Base-by-base conservation (phyloP, 2,113 vertebrate species). In the Chelonoidis abingdonii region DNA sequence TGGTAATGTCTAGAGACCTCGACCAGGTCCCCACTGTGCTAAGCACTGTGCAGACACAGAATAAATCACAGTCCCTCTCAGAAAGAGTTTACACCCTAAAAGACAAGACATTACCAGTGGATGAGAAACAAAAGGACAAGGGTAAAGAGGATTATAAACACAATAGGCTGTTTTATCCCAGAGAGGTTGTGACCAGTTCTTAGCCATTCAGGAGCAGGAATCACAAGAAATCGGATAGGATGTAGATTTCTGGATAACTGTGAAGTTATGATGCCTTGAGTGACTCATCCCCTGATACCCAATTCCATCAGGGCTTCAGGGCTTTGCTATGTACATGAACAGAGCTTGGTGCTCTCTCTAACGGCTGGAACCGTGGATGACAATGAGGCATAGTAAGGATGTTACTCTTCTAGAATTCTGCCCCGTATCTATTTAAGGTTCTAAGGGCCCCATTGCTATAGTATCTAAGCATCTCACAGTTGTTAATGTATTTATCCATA, bases 351-450 rank as follows among this genome's bases (percentile, higher is more conserved):
- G 57, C 11, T 59, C 27, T 59, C 57, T 59, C 57, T 59, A 13
- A 59, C 12, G 27, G 57, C n/a, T 72, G 65, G n/a, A 38, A n/a
- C n/a, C 21, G n/a, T 72, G 19, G 65, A 38, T 65, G 10, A 92
- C 44, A 92, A 62, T 35, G 8, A 5, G 54, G 10, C 1, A 85
- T 81, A 83, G 14, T 80, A 80, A 53, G 65, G 10, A 69, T 80
- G 86, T 0, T 53, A 41, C 29, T 49, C 89, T 90, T 84, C 62
- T 89, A 44, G 90, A 96, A 76, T 47, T 59, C 12, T 8, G 80
- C 52, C 53, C 24, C 80, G 53, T 88, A 93, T 89, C 89, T 93
- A 89, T 86, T 92, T 92, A 59, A n/a, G 25, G 65, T 83, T 52
- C 16, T 38, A 89, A 92, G 83, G 27, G 10, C 14, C 89, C 49